Conservation (phyloP, 2,888 invertebrate genomes). For the Ligdia adustata region DNA sequence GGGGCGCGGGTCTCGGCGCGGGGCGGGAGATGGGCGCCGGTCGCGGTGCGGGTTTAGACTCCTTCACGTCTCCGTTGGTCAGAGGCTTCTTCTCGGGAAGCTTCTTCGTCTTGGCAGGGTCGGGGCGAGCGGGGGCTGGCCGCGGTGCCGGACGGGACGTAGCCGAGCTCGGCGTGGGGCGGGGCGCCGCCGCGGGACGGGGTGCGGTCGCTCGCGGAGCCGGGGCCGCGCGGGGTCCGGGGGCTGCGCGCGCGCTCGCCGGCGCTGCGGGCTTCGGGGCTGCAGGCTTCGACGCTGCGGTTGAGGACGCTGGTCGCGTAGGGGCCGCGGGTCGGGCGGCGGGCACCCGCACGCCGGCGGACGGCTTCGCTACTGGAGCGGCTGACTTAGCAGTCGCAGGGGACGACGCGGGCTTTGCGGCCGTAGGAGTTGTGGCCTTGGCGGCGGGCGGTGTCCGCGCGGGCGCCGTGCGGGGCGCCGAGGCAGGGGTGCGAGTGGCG, state of each 20-base stretch:
- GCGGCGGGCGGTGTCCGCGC: constrained; percentile 42
- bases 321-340: constrained; percentile 32
- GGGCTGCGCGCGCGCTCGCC: constrained; percentile 49
- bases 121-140: constrained; percentile 5
- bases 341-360: constrained; percentile 54
- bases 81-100: constrained; percentile 78
- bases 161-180: constrained; percentile 19
- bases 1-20: constrained; percentile 41
- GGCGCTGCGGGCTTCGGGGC: constrained; percentile 29
- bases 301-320: constrained; percentile 31
- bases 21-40: constrained; percentile 44
- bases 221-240: constrained; percentile 16
- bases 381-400: constrained; percentile 33
- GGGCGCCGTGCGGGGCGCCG: constrained; percentile 40
- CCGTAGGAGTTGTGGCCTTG: constrained; percentile 25
- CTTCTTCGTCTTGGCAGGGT: constrained; percentile 40
- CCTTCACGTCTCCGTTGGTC: constrained; percentile 82
- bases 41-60: constrained; percentile 44
- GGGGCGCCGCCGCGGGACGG: constrained; percentile 26
- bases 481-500: constrained; percentile 51
- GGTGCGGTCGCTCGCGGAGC: constrained; percentile 24
- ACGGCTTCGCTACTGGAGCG: constrained; percentile 15
- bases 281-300: constrained; percentile 28
- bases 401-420: constrained; percentile 24
- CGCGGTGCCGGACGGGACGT: constrained; percentile 5